phyloP scores from a whole-genome alignment of 92 coral and sea anemone genomes.

The Zoanthus sociatus region DNA sequence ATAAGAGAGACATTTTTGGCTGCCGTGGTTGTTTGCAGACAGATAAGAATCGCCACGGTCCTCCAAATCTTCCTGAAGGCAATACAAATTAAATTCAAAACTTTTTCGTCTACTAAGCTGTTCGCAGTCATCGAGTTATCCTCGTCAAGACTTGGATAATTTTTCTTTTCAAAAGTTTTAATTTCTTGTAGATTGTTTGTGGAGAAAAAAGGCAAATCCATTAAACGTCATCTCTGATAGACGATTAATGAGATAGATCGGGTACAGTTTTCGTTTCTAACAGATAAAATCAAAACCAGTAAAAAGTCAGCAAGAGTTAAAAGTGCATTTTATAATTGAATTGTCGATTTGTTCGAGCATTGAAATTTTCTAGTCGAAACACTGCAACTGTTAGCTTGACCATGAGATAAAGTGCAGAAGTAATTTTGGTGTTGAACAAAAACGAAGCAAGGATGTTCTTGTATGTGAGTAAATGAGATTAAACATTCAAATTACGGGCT shows the following conservation, averaged over 20 bases:
- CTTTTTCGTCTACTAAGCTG: neutral
- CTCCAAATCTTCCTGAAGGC: conserved; percentile 19
- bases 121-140: neutral
- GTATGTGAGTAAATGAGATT: conserved; percentile 17
- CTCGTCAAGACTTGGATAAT: neutral
- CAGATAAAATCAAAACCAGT: neutral
- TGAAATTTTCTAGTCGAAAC: neutral
- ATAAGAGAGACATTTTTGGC: conserved; percentile 3
- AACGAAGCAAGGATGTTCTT: neutral
- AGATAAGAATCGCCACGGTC: conserved; percentile 22
- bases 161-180: neutral
- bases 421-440: neutral
- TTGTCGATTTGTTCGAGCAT: neutral
- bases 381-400: neutral
- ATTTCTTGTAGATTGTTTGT: neutral
- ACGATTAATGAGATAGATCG: neutral
- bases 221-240: neutral
- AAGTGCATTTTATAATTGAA: neutral
- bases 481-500: conserved; percentile 7
- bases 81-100: conserved; percentile 3
- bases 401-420: conserved; percentile 23
- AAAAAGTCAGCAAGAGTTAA: neutral
- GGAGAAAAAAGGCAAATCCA: neutral
- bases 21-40: conserved; percentile 7
- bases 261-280: neutral